These are phyloP conservation scores for Drosophila repleta DNA, from an alignment of 1,140 invertebrate species.

Conservation along the genomic window DNA sequence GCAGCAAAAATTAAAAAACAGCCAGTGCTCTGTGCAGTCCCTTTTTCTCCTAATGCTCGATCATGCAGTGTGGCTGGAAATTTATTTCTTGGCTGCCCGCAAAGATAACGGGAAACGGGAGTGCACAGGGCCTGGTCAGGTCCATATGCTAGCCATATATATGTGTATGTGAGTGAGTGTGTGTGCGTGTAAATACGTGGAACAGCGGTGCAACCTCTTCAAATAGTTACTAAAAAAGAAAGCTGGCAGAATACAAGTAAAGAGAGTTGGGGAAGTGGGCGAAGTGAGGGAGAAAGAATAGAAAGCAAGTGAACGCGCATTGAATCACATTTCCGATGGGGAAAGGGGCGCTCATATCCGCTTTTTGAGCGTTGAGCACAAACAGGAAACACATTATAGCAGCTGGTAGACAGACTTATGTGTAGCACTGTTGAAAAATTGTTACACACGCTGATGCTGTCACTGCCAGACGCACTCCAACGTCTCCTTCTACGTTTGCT, in stretches of 20 bases:
- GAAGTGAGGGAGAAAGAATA: constrained; percentile 1
- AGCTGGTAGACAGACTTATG: constrained; percentile 81
- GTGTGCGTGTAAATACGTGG: constrained; percentile 34
- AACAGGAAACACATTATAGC: constrained; percentile 82
- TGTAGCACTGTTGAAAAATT: constrained; percentile 81
- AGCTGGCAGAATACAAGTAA: constrained; percentile 11
- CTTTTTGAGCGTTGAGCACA: constrained; percentile 76
- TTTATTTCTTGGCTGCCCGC: constrained; percentile 70
- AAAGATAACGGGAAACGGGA: constrained; percentile 61
- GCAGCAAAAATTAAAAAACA: constrained; percentile 70
- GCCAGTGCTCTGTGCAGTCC: constrained; percentile 28
- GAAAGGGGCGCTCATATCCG: constrained; percentile 66
- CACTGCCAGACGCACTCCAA: constrained; percentile 58
- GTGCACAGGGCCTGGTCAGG: constrained; percentile 29
- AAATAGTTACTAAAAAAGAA: constrained; percentile 36
- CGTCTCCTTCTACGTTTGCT: constrained; percentile 43
- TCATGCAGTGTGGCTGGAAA: constrained; percentile 56
- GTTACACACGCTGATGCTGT: constrained; percentile 70
- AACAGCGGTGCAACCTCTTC: constrained; percentile 69
- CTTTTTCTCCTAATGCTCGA: constrained; percentile 61
- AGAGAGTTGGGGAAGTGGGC: constrained; percentile 9
- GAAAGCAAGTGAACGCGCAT: constrained; percentile 30
- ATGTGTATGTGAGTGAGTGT: constrained; percentile 23
- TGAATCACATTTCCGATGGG: constrained; percentile 39
- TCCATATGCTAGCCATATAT: constrained; percentile 51